Percentiles rank a stretch among this genome's conserved stretches.
Evolutionary conservation across 2,888 invertebrate genomes (phyloP).

Genomic region (Luffia ferchaultella): DNA sequence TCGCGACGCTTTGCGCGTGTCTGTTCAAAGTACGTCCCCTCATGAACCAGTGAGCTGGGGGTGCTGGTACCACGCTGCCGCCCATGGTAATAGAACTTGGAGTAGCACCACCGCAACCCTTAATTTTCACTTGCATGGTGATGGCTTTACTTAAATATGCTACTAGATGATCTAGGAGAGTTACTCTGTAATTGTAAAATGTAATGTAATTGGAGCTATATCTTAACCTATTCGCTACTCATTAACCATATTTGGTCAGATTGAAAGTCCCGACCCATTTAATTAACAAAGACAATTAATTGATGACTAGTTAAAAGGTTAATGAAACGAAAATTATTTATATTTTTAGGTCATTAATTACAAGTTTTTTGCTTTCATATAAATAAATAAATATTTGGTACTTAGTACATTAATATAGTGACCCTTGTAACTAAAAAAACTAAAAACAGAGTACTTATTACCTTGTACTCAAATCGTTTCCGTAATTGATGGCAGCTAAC

Average conservation of each 20-base stretch:
- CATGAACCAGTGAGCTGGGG: constrained; percentile 80
- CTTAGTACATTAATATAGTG: background rate
- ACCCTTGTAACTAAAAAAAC: too few relatives aligned
- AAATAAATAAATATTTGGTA: background rate
- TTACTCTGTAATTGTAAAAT: constrained; percentile 59
- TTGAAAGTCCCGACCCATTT: too few relatives aligned
- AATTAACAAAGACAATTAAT: too few relatives aligned
- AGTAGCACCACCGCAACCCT: constrained; percentile 35
- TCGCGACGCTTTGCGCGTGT: constrained; percentile 87
- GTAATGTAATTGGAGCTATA: too few relatives aligned
- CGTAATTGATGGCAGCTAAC: constrained; percentile 75
- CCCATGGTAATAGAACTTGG: constrained; percentile 63
- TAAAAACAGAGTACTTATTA: too few relatives aligned
- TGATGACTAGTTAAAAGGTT: too few relatives aligned
- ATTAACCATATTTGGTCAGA: too few relatives aligned
- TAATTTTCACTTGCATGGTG: constrained; percentile 85
- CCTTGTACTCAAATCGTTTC: constrained; percentile 34
- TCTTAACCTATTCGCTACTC: too few relatives aligned
- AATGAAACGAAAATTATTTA: constrained; percentile 3
- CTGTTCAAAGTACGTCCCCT: constrained; percentile 84
- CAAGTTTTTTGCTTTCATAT: background rate
- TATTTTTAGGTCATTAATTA: background rate
- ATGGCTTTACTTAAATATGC: constrained; percentile 92
- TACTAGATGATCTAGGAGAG: constrained; percentile 88
- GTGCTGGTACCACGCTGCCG: constrained; percentile 40